A percentile compares a stretch with the other conserved stretches of the same genome.
phyloP scores from a whole-genome alignment of 2,113 vertebrate genomes.

The Gobius niger region DNA sequence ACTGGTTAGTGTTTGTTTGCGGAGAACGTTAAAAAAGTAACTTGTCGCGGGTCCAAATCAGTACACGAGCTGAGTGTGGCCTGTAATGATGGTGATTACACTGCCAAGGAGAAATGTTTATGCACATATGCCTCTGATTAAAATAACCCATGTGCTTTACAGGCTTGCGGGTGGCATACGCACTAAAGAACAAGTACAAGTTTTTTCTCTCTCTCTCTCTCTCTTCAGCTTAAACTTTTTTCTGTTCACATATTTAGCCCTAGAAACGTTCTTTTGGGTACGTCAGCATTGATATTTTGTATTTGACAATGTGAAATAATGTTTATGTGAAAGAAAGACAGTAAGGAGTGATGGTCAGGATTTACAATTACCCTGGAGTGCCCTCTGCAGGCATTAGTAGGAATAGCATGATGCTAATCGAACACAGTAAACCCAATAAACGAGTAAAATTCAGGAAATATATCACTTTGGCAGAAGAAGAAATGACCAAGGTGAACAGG shows the following conservation, averaged over 20 bases:
- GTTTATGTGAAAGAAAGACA: too few species aligned
- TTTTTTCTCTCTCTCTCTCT: not conserved
- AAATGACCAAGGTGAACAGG: too few species aligned
- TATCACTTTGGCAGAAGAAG: too few species aligned
- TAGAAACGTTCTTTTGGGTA: too few species aligned
- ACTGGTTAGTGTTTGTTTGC: constrained; percentile 1
- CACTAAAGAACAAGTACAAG: not conserved
- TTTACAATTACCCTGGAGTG: too few species aligned
- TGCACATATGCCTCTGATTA: constrained; percentile 15
- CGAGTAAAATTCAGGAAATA: too few species aligned
- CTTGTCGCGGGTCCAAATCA: constrained; percentile 5
- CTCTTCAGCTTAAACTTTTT: not conserved
- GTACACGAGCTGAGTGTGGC: constrained; percentile 1
- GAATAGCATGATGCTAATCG: too few species aligned
- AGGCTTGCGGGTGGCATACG: not conserved
- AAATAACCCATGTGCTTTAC: constrained; percentile 16
- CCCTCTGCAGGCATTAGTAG: too few species aligned
- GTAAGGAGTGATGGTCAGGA: too few species aligned
- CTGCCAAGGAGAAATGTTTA: constrained; percentile 12
- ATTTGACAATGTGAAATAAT: too few species aligned
- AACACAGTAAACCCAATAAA: too few species aligned
- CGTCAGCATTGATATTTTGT: too few species aligned
- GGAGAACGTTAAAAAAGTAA: constrained; percentile 1
- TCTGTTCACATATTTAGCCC: not conserved
- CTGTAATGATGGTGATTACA: constrained; percentile 15